Evolutionary conservation across 2,888 invertebrate species (phyloP).

Genomic region (Syritta pipiens): DNA sequence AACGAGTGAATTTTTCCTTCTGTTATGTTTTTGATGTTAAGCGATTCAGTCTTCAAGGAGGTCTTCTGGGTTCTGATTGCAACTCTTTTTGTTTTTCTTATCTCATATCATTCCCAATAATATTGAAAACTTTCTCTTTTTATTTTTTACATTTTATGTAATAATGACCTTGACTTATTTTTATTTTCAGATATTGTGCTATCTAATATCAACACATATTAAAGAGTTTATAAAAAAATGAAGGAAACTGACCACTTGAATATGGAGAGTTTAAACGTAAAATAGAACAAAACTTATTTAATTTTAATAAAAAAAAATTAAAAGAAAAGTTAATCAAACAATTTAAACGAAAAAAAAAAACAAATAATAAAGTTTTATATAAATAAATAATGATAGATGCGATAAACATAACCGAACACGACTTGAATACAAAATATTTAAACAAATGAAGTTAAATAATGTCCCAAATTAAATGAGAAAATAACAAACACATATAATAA

Average conservation of each 20-base stretch:
- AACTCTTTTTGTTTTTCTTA: no score
- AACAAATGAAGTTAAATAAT: slow-evolving; percentile 55
- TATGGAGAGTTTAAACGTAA: slow-evolving; percentile 63
- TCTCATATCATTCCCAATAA: neutral
- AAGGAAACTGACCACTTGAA: slow-evolving; percentile 48
- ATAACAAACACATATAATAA: no score
- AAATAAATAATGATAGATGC: slow-evolving; percentile 39
- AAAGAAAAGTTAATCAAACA: slow-evolving; percentile 53
- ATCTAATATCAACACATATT: slow-evolving; percentile 40
- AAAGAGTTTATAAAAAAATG: slow-evolving; percentile 23
- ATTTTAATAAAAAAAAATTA: slow-evolving; percentile 60
- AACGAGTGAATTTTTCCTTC: no score
- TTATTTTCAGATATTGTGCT: slow-evolving; percentile 62
- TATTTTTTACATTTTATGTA: neutral
- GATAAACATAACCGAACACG: slow-evolving; percentile 45
- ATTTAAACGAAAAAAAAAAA: slow-evolving; percentile 41
- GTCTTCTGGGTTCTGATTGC: no score
- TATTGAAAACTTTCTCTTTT: neutral
- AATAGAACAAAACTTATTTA: slow-evolving; percentile 53
- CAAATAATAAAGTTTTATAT: slow-evolving; percentile 31
- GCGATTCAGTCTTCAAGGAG: no score
- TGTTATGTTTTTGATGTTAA: no score
- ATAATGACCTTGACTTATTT: no score
- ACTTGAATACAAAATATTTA: slow-evolving; percentile 53
- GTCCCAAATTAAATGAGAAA: slow-evolving; percentile 52